Evolutionary conservation across 1,140 invertebrate species (phyloP).

Genomic region (Drosophila santomea): DNA sequence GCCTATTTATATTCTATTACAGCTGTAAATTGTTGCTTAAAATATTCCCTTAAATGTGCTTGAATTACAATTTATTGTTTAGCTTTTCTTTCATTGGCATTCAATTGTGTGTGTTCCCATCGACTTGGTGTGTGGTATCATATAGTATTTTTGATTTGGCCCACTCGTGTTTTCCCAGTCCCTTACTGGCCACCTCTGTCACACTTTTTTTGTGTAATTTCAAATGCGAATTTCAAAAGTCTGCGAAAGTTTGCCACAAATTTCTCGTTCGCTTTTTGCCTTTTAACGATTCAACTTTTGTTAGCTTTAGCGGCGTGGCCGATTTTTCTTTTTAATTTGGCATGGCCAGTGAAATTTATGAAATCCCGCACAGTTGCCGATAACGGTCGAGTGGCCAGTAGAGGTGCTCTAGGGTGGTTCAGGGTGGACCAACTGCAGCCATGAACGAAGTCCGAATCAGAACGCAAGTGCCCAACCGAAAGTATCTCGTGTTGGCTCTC

Average conservation of each 20-base stretch:
- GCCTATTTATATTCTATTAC: too few species aligned
- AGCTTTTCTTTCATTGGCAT: too few species aligned
- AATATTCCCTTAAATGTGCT: too few species aligned
- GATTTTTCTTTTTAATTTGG: slow-evolving; percentile 60
- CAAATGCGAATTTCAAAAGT: slow-evolving; percentile 48
- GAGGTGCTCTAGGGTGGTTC: background rate
- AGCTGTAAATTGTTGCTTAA: too few species aligned
- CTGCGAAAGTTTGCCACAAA: slow-evolving; percentile 61
- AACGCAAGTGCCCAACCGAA: slow-evolving; percentile 41
- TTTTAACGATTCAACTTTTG: slow-evolving; percentile 76
- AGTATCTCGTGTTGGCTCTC: slow-evolving; percentile 38
- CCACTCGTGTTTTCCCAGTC: slow-evolving; percentile 21
- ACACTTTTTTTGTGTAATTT: slow-evolving; percentile 51
- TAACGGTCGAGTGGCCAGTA: slow-evolving; percentile 26
- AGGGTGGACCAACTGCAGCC: slow-evolving; percentile 1
- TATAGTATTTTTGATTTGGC: slow-evolving; percentile 26
- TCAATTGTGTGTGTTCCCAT: background rate
- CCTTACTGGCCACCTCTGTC: background rate
- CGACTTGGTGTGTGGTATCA: background rate
- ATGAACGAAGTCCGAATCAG: background rate
- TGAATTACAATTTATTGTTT: too few species aligned
- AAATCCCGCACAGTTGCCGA: slow-evolving; percentile 61
- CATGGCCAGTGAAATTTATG: slow-evolving; percentile 60
- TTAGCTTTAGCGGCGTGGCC: slow-evolving; percentile 40
- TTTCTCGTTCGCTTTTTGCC: slow-evolving; percentile 26